These are phyloP conservation scores for Conomelus anceps DNA, from an alignment of 2,888 invertebrate genomes.

Conservation along the genomic window DNA sequence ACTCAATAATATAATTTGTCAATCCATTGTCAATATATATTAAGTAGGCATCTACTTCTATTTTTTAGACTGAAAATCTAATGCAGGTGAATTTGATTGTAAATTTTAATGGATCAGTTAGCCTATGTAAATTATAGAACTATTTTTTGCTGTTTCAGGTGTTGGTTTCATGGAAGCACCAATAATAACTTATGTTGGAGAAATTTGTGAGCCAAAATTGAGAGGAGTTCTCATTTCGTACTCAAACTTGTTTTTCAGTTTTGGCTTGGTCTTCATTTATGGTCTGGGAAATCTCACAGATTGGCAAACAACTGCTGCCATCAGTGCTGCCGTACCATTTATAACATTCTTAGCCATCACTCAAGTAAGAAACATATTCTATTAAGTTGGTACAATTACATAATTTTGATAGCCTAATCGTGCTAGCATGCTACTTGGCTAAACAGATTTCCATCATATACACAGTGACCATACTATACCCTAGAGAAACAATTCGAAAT, in stretches of 20 bases:
- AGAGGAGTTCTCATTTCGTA: conserved; percentile 51
- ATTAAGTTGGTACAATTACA: not conserved
- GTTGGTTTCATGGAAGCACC: conserved; percentile 56
- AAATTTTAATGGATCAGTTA: too few species aligned
- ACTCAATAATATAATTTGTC: too few species aligned
- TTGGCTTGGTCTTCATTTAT: conserved; percentile 50
- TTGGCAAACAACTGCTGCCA: conserved; percentile 50
- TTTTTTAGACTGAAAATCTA: too few species aligned
- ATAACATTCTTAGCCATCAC: conserved; percentile 48
- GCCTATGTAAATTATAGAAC: not conserved
- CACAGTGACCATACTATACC: too few species aligned
- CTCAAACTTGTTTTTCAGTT: conserved; percentile 46
- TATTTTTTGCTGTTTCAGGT: conserved; percentile 25
- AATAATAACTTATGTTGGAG: conserved; percentile 55
- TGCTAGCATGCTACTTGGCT: not conserved
- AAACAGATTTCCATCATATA: too few species aligned
- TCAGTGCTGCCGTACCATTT: conserved; percentile 47
- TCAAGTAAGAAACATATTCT: conserved; percentile 42
- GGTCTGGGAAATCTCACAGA: conserved; percentile 48
- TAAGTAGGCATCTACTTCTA: too few species aligned
- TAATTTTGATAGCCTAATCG: not conserved
- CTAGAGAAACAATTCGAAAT: too few species aligned
- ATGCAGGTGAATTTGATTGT: too few species aligned
- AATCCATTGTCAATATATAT: too few species aligned
- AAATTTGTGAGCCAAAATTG: conserved; percentile 50